A percentile compares a stretch with the other conserved stretches of the same genome.
phyloP scores from a whole-genome alignment of 2,113 vertebrate species.

The Lethenteron reissneri region DNA sequence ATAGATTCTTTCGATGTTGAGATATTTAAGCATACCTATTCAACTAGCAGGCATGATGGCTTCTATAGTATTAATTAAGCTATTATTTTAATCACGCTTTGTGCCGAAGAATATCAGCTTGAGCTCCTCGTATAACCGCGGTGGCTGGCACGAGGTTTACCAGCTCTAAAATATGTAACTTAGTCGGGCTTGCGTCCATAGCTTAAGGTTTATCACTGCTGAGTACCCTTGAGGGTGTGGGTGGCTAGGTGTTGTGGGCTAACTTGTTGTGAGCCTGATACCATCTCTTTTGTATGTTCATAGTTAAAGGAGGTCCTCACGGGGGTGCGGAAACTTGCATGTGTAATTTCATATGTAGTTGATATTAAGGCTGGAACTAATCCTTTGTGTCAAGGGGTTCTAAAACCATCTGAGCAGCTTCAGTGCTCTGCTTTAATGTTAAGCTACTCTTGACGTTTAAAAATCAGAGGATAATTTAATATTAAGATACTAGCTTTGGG shows the following conservation, averaged over 20 bases:
- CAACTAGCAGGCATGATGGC: conserved; percentile 12
- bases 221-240: conserved; percentile 6
- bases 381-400: too few relatives aligned
- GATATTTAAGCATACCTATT: background rate
- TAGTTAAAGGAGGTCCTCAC: conserved; percentile 1
- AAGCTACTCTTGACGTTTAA: too few relatives aligned
- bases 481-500: too few relatives aligned
- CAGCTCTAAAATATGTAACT: conserved; percentile 4
- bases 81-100: conserved; percentile 15
- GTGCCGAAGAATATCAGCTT: conserved; percentile 1
- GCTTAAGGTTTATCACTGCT: conserved; percentile 6
- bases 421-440: too few relatives aligned
- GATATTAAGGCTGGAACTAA: background rate
- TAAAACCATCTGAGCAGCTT: too few relatives aligned
- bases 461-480: too few relatives aligned
- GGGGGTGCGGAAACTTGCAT: background rate
- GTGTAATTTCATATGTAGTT: background rate
- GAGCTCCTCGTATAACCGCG: conserved; percentile 7
- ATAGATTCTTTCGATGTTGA: conserved; percentile 16
- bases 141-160: conserved; percentile 7
- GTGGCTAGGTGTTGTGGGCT: background rate
- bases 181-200: background rate
- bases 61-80: conserved; percentile 9
- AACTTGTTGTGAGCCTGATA: background rate
- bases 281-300: background rate